A percentile compares a stretch with the other conserved stretches of the same genome.
phyloP scores from a whole-genome alignment of 2,888 invertebrate species.

The Oegoconia quadripuncta region DNA sequence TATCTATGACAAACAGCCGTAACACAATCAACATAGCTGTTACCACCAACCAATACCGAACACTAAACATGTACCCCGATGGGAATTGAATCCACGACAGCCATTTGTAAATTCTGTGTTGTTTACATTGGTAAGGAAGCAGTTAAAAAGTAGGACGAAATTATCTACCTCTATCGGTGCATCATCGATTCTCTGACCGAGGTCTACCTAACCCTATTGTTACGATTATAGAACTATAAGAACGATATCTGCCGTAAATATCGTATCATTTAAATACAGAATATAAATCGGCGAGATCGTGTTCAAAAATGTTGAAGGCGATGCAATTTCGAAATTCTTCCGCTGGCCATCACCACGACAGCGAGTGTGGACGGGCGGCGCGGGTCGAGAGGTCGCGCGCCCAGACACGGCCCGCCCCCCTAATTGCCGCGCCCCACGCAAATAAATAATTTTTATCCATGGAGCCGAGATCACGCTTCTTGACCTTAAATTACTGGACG shows the following conservation, averaged over 20 bases:
- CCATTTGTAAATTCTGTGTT: neutral
- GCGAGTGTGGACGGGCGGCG: constrained; percentile 41
- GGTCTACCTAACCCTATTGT: too few relatives aligned
- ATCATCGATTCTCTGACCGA: too few relatives aligned
- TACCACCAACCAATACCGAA: too few relatives aligned
- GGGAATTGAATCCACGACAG: neutral
- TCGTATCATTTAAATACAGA: constrained; percentile 6
- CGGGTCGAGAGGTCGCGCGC: constrained; percentile 69
- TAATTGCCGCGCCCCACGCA: constrained; percentile 78
- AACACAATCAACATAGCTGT: too few relatives aligned
- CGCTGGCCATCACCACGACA: constrained; percentile 47
- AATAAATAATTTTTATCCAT: constrained; percentile 77
- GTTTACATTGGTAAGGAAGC: neutral
- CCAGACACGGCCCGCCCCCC: constrained; percentile 72
- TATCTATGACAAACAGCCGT: too few relatives aligned
- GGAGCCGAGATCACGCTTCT: constrained; percentile 61
- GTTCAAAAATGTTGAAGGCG: constrained; percentile 36
- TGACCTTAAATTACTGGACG: constrained; percentile 70
- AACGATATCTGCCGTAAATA: neutral
- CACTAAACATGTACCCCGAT: neutral
- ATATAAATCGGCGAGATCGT: constrained; percentile 46
- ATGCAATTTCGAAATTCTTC: constrained; percentile 58
- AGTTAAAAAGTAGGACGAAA: neutral
- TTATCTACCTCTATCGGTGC: neutral
- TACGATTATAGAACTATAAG: too few relatives aligned